These are phyloP conservation scores for Ianthella basta DNA, from an alignment of 37 sponge, comb jelly and placozoan genomes.

Conservation along the genomic window DNA sequence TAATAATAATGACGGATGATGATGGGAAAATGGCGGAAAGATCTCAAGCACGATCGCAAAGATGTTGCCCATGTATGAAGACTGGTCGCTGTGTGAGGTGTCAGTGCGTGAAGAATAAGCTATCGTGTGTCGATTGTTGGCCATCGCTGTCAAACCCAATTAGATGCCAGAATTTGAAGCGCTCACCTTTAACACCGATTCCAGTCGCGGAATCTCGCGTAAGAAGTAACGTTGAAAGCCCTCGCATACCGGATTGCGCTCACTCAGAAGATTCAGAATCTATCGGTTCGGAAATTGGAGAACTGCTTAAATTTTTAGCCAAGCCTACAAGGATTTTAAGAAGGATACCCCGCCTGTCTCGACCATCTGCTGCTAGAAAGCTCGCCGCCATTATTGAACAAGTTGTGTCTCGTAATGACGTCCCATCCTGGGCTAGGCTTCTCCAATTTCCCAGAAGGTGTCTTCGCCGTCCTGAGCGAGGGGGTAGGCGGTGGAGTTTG, in stretches of 20 bases:
- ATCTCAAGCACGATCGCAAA: not conserved
- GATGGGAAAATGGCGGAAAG: not conserved
- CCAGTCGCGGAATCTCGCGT: not conserved
- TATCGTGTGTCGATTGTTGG: conserved; percentile 6
- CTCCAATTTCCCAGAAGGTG: not conserved
- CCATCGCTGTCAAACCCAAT: not conserved
- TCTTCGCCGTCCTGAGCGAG: not conserved
- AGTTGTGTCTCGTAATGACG: not conserved
- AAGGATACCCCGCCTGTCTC: not conserved
- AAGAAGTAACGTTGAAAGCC: not conserved
- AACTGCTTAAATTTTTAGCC: not conserved
- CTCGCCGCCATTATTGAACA: not conserved
- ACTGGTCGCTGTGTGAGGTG: not conserved
- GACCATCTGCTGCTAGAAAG: not conserved
- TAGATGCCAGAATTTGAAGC: not conserved
- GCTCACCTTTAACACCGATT: not conserved
- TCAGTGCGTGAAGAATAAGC: not conserved
- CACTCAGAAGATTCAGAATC: not conserved
- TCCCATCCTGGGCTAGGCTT: not conserved
- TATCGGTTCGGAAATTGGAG: not conserved
- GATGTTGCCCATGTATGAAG: conserved; percentile 6
- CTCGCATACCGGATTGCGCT: not conserved
- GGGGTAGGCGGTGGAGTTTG: not conserved
- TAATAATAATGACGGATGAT: not conserved
- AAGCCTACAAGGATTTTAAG: not conserved